Percentiles rank a stretch among this genome's conserved stretches.
Conservation (phyloP, 2,888 invertebrate species). For the Selenia dentaria region DNA sequence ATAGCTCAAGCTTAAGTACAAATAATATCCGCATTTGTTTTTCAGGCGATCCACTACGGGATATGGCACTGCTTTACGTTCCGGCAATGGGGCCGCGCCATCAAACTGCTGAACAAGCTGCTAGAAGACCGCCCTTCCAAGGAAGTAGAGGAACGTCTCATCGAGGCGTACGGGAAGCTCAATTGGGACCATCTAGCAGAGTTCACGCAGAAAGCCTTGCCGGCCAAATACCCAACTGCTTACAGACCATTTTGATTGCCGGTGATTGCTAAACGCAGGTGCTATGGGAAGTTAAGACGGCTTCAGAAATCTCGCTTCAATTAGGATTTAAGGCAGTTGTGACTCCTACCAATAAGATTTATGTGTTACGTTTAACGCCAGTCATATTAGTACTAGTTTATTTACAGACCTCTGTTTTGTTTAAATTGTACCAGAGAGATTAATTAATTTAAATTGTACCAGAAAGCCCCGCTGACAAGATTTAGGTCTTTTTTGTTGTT, state of each 20-base stretch:
- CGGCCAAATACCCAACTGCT: conserved; percentile 87
- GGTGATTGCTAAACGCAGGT: neutral
- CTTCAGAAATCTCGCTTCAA: neutral
- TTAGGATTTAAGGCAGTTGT: neutral
- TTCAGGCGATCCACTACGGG: conserved; percentile 89
- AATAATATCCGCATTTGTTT: too few relatives aligned
- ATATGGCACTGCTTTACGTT: conserved; percentile 93
- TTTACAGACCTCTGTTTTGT: too few relatives aligned
- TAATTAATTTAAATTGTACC: too few relatives aligned
- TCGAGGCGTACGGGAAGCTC: conserved; percentile 86
- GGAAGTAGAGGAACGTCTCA: conserved; percentile 88
- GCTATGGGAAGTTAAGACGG: neutral
- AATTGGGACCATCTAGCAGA: conserved; percentile 89
- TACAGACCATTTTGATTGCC: conserved; percentile 87
- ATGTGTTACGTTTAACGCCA: neutral
- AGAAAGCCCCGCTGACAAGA: too few relatives aligned
- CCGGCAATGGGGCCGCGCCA: conserved; percentile 91
- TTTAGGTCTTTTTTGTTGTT: too few relatives aligned
- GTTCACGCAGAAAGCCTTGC: conserved; percentile 82
- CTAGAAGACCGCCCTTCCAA: conserved; percentile 92
- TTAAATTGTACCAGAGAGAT: too few relatives aligned
- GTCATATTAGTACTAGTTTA: too few relatives aligned
- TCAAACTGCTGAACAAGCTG: conserved; percentile 90
- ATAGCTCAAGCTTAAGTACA: too few relatives aligned
- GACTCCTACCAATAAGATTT: neutral